phyloP scores from a whole-genome alignment of 2,888 invertebrate genomes.

The Sclerodermus sp. region DNA sequence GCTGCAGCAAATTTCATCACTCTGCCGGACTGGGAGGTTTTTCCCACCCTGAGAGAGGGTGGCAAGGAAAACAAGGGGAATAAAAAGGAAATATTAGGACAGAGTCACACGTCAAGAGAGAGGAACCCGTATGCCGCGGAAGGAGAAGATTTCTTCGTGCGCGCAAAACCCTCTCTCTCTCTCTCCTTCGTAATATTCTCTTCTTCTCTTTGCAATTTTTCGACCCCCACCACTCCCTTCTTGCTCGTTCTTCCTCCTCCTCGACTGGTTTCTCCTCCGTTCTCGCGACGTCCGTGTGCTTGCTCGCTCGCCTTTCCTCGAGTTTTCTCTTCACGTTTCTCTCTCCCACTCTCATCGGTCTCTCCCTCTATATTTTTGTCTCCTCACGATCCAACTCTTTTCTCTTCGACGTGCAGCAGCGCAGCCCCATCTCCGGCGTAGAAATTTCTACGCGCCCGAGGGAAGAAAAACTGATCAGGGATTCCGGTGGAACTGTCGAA shows the following conservation, averaged over 20 bases:
- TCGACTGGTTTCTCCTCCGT: neutral
- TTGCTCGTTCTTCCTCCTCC: too few relatives aligned
- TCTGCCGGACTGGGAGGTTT: too few relatives aligned
- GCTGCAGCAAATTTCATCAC: too few relatives aligned
- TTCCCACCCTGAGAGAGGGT: too few relatives aligned
- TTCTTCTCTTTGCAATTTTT: neutral
- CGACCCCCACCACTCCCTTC: neutral
- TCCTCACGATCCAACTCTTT: conserved; percentile 2
- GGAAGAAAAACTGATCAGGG: conserved; percentile 48
- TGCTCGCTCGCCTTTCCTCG: conserved; percentile 9
- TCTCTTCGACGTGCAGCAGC: neutral
- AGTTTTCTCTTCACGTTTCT: conserved; percentile 6
- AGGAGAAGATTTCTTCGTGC: conserved; percentile 23
- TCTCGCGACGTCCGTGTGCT: neutral
- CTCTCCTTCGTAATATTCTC: conserved; percentile 2
- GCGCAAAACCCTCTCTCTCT: conserved; percentile 4
- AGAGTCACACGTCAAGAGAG: conserved; percentile 17
- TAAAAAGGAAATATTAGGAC: conserved; percentile 11
- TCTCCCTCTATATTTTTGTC: conserved; percentile 4
- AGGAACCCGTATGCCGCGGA: conserved; percentile 18
- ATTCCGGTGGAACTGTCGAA: conserved; percentile 46
- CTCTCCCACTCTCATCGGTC: conserved; percentile 5
- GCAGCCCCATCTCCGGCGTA: conserved; percentile 1
- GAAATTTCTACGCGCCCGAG: conserved; percentile 24
- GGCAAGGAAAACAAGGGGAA: neutral